phyloP scores from a whole-genome alignment of 2,888 invertebrate species.

The Athalia circularis region DNA sequence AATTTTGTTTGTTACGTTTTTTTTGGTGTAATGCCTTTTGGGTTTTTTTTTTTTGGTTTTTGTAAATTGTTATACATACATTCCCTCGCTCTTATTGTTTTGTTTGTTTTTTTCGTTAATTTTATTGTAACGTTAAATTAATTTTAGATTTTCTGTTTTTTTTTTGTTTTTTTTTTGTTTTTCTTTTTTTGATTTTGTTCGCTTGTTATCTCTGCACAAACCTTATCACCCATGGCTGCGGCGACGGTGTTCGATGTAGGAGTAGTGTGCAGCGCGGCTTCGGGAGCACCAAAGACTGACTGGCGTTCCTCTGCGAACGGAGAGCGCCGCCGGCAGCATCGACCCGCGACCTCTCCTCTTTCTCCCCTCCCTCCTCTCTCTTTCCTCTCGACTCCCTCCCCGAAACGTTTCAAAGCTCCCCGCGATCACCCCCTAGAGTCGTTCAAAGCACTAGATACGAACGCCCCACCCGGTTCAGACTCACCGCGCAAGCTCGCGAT shows the following conservation, averaged over 20 bases:
- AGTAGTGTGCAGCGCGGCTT: slow-evolving; percentile 80
- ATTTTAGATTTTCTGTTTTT: not conserved
- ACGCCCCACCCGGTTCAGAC: slow-evolving; percentile 44
- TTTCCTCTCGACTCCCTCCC: slow-evolving; percentile 45
- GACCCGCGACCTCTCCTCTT: slow-evolving; percentile 71
- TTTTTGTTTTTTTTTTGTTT: not conserved
- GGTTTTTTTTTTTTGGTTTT: too few species aligned
- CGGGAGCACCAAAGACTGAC: slow-evolving; percentile 79
- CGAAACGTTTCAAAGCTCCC: slow-evolving; percentile 36
- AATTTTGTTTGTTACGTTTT: too few species aligned
- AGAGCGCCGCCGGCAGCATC: slow-evolving; percentile 74
- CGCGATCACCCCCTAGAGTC: slow-evolving; percentile 45
- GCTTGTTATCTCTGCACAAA: slow-evolving; percentile 60
- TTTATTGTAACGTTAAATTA: not conserved
- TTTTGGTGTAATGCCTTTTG: too few species aligned
- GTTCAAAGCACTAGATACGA: slow-evolving; percentile 47
- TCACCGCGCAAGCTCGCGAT: slow-evolving; percentile 50
- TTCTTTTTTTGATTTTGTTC: slow-evolving; percentile 9
- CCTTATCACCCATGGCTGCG: slow-evolving; percentile 73
- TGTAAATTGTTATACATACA: too few species aligned
- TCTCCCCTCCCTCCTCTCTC: slow-evolving; percentile 61
- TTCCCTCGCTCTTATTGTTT: too few species aligned
- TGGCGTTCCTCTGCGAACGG: slow-evolving; percentile 67
- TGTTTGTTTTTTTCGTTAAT: not conserved
- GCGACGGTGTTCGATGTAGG: slow-evolving; percentile 77